Base-by-base conservation (phyloP, 2,888 invertebrate species). In the Chrysolina haemoptera region DNA sequence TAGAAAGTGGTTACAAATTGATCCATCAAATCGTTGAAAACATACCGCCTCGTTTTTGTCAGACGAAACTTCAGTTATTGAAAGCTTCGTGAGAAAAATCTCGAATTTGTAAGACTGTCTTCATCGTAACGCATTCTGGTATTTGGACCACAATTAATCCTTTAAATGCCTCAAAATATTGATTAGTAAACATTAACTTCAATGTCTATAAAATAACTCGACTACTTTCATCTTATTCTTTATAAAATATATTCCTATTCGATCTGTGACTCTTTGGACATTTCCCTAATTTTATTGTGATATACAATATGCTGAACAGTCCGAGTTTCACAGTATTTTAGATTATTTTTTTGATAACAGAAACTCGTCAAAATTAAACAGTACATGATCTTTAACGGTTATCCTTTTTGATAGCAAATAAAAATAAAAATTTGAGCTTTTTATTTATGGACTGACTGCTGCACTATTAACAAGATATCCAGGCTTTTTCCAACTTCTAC, bases 251-350 rank as follows among this genome's bases (percentile, higher is more conserved):
- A 75, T 65, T 71, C 65, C 71, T 64, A 72, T 75, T 11, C 68
- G 69, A 70, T 50, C 73, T 73, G 73, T 71, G 73, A 74, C 69
- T 72, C 68, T 74, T 75, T 76, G 71, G 76, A 78, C 78, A 76
- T 65, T 73, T 68, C 69, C 48, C 65, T 75, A 74, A 73, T 73
- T 68, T 78, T 78, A 76, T 76, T 72, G 73, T 78, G 76, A 78
- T 78, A 78, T 76, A 78, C n/a, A 69, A 35, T 59, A 27, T 59
- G 35, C 14, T 40, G 62, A 53, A 64, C 41, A 62, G 18, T 20
- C 40, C 22, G 53, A 59, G 1, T 59, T 35, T n/a, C 14, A 35
- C n/a, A 27, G 14, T n/a, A 59, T 59, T n/a, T 14, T 5, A n/a
- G 8, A n/a, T 35, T 35, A 35, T 59, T n/a, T 22, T 55, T 35